Percentiles rank a stretch among this genome's conserved stretches.
Evolutionary conservation across 1,140 invertebrate genomes (phyloP).

Genomic region (Drosophila persimilis): DNA sequence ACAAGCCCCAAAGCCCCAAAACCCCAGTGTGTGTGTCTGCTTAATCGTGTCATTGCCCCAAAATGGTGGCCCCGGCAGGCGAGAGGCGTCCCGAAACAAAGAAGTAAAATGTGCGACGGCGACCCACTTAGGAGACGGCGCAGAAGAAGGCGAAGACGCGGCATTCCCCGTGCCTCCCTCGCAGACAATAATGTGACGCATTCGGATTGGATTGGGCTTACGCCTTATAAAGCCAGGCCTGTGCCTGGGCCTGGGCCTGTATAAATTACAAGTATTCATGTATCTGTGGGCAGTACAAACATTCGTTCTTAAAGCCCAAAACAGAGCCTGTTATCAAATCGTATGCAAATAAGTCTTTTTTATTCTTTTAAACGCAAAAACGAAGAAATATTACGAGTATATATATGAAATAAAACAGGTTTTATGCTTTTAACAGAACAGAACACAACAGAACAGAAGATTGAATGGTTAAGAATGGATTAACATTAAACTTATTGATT

Average conservation of each 20-base stretch:
- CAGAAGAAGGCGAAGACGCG: constrained; percentile 16
- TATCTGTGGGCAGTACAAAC: constrained; percentile 33
- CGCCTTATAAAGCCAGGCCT: constrained; percentile 17
- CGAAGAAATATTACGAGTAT: constrained; percentile 42
- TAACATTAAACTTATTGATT: constrained; percentile 13
- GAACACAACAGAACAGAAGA: constrained; percentile 14
- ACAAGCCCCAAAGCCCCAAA: neutral
- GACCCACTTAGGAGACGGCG: constrained; percentile 48
- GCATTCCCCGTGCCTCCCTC: constrained; percentile 49
- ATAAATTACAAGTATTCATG: constrained; percentile 15
- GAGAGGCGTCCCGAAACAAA: constrained; percentile 56
- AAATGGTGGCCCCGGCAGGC: constrained; percentile 59
- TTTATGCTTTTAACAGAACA: constrained; percentile 36
- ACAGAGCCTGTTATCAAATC: constrained; percentile 65
- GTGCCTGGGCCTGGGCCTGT: neutral
- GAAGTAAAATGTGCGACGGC: constrained; percentile 47
- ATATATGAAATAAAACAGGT: constrained; percentile 54
- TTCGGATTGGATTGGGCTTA: constrained; percentile 20
- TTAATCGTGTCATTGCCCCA: constrained; percentile 79
- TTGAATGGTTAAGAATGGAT: constrained; percentile 13
- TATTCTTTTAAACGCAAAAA: constrained; percentile 62
- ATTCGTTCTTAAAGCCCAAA: constrained; percentile 27
- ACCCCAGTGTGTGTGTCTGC: constrained; percentile 39
- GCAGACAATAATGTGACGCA: constrained; percentile 42
- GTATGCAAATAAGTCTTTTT: constrained; percentile 65